phyloP scores from a whole-genome alignment of 2,888 invertebrate species.

The Archaeoteleia sp. region DNA sequence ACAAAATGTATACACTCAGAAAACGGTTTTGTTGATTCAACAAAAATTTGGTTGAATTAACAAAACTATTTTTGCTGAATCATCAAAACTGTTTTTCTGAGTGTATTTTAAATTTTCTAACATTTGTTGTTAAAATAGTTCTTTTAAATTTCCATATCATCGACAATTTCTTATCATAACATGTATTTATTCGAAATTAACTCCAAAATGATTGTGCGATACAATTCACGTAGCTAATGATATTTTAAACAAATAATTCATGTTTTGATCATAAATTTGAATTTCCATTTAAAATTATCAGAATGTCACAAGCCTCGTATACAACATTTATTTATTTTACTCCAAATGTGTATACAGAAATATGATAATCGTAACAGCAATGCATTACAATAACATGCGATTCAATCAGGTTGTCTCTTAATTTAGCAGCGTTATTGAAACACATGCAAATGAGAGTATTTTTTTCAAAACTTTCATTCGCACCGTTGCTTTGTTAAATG shows the following conservation, averaged over 20 bases:
- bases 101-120: no score
- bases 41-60: no score
- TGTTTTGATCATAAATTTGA: neutral
- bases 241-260: neutral
- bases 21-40: no score
- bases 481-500: slow-evolving; percentile 10
- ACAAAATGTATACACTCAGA: no score
- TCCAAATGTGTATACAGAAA: neutral
- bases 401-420: slow-evolving; percentile 13
- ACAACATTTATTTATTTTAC: neutral
- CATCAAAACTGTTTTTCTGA: no score
- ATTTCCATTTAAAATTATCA: neutral
- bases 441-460: slow-evolving; percentile 20
- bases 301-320: neutral
- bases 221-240: no score
- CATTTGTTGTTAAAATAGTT: no score
- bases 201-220: no score
- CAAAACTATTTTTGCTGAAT: no score
- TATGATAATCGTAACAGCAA: neutral
- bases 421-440: slow-evolving; percentile 6
- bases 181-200: no score
- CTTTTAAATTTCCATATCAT: no score
- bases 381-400: slow-evolving; percentile 8
- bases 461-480: slow-evolving; percentile 18
- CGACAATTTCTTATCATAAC: no score